Base-by-base conservation (phyloP, 2,888 invertebrate genomes). In the Petrolisthes cinctipes region DNA sequence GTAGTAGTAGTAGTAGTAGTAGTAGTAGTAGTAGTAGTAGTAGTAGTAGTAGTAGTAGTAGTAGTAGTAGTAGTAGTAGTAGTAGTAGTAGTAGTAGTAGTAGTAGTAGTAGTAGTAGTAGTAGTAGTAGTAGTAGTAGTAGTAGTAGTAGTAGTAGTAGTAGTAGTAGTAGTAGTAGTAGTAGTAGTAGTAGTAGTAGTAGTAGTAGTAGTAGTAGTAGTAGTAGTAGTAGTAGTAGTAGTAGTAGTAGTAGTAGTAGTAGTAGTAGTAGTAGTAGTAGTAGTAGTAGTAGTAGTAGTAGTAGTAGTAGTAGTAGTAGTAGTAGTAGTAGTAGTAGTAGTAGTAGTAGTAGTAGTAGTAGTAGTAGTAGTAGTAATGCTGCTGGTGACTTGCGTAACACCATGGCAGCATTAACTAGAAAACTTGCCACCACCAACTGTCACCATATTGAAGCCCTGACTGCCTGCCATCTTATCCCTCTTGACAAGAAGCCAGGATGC, bases 11-110 rank as follows among this genome's bases (percentile, higher is more conserved):
- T n/a, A n/a, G n/a, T n/a, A n/a, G n/a, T n/a, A n/a, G 71, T 71
- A 23, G 17, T 14, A 71, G 71, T 5, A 14, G 71, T 71, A 14
- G 71, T 71, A 23, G 7, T 71, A 5, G 11, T 71, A 14, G 7
- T 51, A 79, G 37, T 37, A 79, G 53, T 79, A 79, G 53, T 51
- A 79, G 53, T 79, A 51, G 53, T 79, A 79, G 53, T 79, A 79
- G 53, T 79, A 79, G 53, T 79, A 79, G 53, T 79, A 51, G 53
- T 79, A 79, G 53, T 79, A 79, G 53, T 79, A 79, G 53, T 79
- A 79, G 53, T 79, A 51, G 53, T 79, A 37, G 9, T 79, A 79
- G 53, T 79, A 79, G 53, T 79, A 79, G 53, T 79, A 51, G 53
- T 79, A 79, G 53, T 79, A 79, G 53, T 79, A 51, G 53, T 51